Percentiles rank a stretch among this genome's conserved stretches.
These are phyloP conservation scores for Pangasius djambal DNA, from an alignment of 2,797 vertebrate genomes.

Conservation along the genomic window DNA sequence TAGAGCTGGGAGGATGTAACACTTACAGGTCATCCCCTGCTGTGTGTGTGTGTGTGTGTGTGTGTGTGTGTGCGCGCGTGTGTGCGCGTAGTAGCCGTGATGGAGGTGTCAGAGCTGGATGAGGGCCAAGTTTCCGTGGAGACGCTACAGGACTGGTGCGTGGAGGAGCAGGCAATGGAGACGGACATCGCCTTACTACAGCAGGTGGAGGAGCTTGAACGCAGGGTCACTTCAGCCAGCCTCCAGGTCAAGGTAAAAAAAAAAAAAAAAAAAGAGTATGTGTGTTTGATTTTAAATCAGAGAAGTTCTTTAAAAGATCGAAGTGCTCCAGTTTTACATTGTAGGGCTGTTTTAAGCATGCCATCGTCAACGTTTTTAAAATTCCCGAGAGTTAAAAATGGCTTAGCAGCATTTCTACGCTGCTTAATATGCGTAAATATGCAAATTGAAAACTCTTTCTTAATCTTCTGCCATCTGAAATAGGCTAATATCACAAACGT, in stretches of 20 bases:
- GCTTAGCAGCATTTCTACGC: not conserved
- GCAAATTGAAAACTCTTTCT: not conserved
- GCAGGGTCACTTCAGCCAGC: slow-evolving; percentile 96
- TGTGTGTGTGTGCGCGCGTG: slow-evolving; percentile 7
- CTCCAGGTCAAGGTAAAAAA: slow-evolving; percentile 96
- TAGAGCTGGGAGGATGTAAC: not conserved
- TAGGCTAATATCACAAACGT: not conserved
- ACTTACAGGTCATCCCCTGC: not conserved
- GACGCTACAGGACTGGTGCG: slow-evolving; percentile 94
- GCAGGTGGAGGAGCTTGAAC: slow-evolving; percentile 97
- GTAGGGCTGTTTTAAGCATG: not conserved
- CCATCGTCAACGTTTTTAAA: not conserved
- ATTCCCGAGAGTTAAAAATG: not conserved
- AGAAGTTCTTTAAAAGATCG: not conserved
- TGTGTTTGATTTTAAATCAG: not conserved
- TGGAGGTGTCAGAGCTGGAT: slow-evolving; percentile 91
- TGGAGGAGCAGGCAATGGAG: slow-evolving; percentile 98
- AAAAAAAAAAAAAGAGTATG: not conserved
- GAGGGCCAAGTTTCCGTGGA: slow-evolving; percentile 95
- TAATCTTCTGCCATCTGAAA: not conserved
- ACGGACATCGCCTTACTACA: slow-evolving; percentile 94
- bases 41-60: slow-evolving; percentile 18
- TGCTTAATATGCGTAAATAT: not conserved
- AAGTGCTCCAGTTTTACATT: not conserved
- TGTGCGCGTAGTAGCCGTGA: slow-evolving; percentile 85